phyloP scores from a whole-genome alignment of 92 coral and sea anemone genomes.

The Parazoanthus swiftii region DNA sequence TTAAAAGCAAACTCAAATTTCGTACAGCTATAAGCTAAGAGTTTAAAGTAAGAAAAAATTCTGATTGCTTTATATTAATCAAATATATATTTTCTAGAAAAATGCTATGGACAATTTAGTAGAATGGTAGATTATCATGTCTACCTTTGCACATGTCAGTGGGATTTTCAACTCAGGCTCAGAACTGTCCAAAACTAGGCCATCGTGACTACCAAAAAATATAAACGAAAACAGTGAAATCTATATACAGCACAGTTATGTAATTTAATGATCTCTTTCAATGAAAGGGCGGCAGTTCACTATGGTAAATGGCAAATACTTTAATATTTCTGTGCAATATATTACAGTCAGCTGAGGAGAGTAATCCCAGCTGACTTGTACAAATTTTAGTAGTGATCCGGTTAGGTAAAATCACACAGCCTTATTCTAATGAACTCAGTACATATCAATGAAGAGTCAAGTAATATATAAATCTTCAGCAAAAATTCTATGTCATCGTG shows the following conservation, averaged over 20 bases:
- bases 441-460: not conserved
- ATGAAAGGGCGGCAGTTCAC: no score
- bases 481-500: not conserved
- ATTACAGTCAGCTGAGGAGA: slow-evolving; percentile 18
- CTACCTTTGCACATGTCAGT: not conserved
- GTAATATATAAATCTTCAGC: not conserved
- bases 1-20: not conserved
- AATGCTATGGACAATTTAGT: not conserved
- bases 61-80: not conserved
- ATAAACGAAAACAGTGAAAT: not conserved
- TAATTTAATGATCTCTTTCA: not conserved
- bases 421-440: not conserved
- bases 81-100: not conserved
- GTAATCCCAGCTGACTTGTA: not conserved
- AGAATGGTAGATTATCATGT: not conserved
- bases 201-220: not conserved
- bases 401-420: not conserved
- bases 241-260: no score
- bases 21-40: not conserved
- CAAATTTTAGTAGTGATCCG: not conserved
- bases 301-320: not conserved
- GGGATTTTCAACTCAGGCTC: not conserved
- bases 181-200: not conserved
- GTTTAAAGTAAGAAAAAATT: not conserved
- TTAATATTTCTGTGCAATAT: not conserved